phyloP scores from a whole-genome alignment of 2,797 vertebrate species.

The Myotis vivesi region DNA sequence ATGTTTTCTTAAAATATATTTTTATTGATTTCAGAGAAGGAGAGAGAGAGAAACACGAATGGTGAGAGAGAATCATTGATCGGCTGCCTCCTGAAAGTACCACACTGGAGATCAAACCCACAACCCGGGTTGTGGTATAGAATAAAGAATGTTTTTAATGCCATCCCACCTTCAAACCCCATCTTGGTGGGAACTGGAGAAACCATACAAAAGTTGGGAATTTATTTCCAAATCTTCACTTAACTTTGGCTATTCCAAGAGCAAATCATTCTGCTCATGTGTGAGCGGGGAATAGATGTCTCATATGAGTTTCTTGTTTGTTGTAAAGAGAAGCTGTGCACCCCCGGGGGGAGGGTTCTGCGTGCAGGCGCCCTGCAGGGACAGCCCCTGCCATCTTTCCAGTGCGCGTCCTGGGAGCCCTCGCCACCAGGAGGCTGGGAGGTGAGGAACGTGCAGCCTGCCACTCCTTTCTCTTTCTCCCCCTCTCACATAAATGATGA shows the following conservation, averaged over 20 bases:
- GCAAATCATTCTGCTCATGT: conserved; percentile 58
- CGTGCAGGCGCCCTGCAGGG: background rate
- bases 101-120: too few relatives aligned
- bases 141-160: background rate
- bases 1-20: background rate
- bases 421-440: conserved; percentile 67
- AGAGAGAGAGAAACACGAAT: too few relatives aligned
- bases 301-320: background rate
- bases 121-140: too few relatives aligned
- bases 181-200: background rate
- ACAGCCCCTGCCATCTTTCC: conserved; percentile 53
- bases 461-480: conserved; percentile 77
- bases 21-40: too few relatives aligned
- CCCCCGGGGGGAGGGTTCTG: background rate
- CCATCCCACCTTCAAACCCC: too few relatives aligned
- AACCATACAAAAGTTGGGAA: fast-evolving
- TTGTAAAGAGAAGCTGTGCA: background rate
- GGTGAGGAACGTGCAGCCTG: conserved; percentile 43
- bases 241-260: conserved; percentile 67
- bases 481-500: conserved; percentile 93
- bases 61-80: too few relatives aligned
- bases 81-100: too few relatives aligned
- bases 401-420: conserved; percentile 29
- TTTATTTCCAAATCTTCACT: conserved; percentile 63
- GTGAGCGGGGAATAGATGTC: conserved; percentile 8